phyloP scores from a whole-genome alignment of 1,140 invertebrate species.

The Druon quercuslanigerum region DNA sequence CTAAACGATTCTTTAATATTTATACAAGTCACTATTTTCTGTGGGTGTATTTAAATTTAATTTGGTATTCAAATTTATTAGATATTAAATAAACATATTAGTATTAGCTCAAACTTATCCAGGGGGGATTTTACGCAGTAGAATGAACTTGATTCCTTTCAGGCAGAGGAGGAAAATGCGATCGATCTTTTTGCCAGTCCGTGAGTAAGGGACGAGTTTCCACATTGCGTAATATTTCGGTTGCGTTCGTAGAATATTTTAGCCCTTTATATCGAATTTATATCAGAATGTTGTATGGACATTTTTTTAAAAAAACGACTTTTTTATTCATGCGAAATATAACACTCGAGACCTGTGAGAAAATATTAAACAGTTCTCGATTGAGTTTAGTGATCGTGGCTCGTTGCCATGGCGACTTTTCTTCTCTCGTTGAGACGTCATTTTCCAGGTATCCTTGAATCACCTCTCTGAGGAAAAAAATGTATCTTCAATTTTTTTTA shows the following conservation, averaged over 20 bases:
- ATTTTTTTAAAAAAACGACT: not conserved
- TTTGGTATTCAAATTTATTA: too few species aligned
- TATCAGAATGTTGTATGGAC: not conserved
- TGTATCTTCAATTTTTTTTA: not conserved
- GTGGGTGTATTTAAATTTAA: not conserved
- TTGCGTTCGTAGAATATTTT: too few species aligned
- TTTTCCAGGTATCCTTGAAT: not conserved
- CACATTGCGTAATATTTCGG: not conserved
- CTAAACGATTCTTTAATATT: too few species aligned
- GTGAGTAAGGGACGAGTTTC: not conserved
- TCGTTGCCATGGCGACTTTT: conserved; percentile 21
- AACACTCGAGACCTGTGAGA: not conserved
- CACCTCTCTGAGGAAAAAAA: not conserved
- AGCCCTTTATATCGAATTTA: too few species aligned
- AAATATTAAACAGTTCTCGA: conserved; percentile 15
- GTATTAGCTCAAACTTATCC: not conserved
- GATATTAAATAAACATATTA: not conserved
- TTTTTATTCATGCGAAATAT: not conserved
- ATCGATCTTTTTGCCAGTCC: conserved; percentile 5
- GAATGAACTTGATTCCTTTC: not conserved
- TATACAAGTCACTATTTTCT: too few species aligned
- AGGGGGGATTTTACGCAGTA: conserved; percentile 1
- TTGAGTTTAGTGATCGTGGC: conserved; percentile 22
- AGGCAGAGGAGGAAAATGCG: not conserved
- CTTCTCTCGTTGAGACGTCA: conserved; percentile 9